Evolutionary conservation across 1,140 invertebrate species (phyloP).

Genomic region (Sminthurinus signatus): DNA sequence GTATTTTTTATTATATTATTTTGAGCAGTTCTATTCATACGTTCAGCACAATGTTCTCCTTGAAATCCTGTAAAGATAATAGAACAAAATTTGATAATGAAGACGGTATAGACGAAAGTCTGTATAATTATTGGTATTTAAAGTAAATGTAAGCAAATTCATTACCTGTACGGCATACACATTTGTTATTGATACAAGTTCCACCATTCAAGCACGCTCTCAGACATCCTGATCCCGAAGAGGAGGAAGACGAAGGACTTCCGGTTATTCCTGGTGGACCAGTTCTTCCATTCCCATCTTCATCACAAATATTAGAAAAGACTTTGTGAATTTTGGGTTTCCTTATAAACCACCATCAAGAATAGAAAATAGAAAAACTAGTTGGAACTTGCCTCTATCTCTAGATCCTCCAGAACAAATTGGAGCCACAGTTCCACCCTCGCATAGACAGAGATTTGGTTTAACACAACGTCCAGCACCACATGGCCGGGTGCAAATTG

Average conservation of each 20-base stretch:
- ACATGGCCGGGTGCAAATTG: constrained; percentile 67
- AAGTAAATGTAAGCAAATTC: too few species aligned
- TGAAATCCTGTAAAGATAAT: too few species aligned
- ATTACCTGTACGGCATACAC: constrained; percentile 64
- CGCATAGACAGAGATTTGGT: constrained; percentile 74
- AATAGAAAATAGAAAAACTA: background rate
- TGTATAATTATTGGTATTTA: too few species aligned
- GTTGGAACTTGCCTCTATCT: constrained; percentile 26
- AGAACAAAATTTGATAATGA: too few species aligned
- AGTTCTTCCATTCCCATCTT: background rate
- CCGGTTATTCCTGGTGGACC: background rate
- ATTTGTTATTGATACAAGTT: constrained; percentile 61
- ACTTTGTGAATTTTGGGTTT: background rate
- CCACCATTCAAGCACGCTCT: constrained; percentile 69
- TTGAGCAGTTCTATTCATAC: constrained; percentile 54
- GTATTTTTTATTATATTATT: too few species aligned
- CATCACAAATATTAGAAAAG: background rate
- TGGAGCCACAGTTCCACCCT: constrained; percentile 54
- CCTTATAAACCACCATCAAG: background rate
- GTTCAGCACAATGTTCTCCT: constrained; percentile 72
- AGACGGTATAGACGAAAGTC: too few species aligned
- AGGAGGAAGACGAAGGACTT: background rate
- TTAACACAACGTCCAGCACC: constrained; percentile 63
- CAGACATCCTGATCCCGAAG: constrained; percentile 51
- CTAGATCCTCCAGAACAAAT: constrained; percentile 36